Evolutionary conservation across 2,888 invertebrate genomes (phyloP), one percentile per base, ranked within the genome.

Genomic region (Cheilosia grossa): DNA sequence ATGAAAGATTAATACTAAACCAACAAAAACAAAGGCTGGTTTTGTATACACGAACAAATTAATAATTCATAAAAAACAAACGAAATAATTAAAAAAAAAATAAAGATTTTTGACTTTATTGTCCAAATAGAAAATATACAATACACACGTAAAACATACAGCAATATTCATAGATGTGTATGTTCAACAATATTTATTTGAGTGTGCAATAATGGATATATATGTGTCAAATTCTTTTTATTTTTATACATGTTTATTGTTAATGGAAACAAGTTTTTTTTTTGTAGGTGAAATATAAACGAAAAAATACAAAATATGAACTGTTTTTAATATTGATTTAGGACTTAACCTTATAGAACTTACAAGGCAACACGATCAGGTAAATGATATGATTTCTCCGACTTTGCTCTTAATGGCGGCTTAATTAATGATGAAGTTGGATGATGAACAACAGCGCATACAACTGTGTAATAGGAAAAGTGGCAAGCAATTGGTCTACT

Each of bases 31-130:
- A 4, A 83, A 83, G 83, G 83, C 83, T 83, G 83, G 79, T 80
- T 79, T 83, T 83, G 79, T 83, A 80, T 80, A 83, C 83, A 80
- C 80, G 83, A 83, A 83, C 83, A 83, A 83, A 83, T 69, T 61
- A 58, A 56, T 70, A 56, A 63, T 13, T 21, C 40, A 72, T 49
- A 66, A 37, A 67, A 30, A 54, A 54, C 13, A 47, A 58, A 40
- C 30, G 17, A 78, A 61, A 17, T 42, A 51, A 17, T 42, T 3
- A 24, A 24, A 3, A 24, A 24, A 73, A 51, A 67, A 42, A 9
- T 58, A 30, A 72, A 56, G 44, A 40, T 56, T 70, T 69, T 63
- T 49, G 13, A 78, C 53, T 37, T 66, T 66, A 51, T 54, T 67
- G 67, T 54, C 54, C 27, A 54, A 37, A 61, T 61, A 63, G 63